Conservation (phyloP, 1,140 invertebrate species). For the Aphaenogaster ashmeadi region DNA sequence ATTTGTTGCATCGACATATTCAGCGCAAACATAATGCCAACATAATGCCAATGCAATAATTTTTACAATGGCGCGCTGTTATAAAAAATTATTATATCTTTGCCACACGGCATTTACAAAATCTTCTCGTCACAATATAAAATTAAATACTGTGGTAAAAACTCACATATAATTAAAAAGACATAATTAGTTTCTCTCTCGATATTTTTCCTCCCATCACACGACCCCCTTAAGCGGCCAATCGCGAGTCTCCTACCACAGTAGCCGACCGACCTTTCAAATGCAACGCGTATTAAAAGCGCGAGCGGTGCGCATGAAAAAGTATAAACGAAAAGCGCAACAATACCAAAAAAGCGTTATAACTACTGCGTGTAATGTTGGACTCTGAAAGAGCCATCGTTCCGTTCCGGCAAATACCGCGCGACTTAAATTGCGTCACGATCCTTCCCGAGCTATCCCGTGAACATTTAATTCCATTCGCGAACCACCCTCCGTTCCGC, state of each 20-base stretch:
- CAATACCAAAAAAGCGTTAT: constrained; percentile 67
- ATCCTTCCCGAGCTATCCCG: constrained; percentile 63
- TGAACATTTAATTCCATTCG: constrained; percentile 71
- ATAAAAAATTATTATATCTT: constrained; percentile 35
- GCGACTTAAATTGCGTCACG: constrained; percentile 76
- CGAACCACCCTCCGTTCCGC: not conserved
- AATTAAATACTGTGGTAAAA: constrained; percentile 49
- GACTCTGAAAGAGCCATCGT: constrained; percentile 73
- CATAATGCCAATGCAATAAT: constrained; percentile 17
- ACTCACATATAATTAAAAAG: constrained; percentile 58
- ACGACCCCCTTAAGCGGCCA: constrained; percentile 53
- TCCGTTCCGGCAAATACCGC: constrained; percentile 69
- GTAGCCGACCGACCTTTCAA: constrained; percentile 49
- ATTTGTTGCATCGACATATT: not conserved
- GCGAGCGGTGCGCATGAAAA: constrained; percentile 63
- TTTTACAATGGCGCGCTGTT: not conserved
- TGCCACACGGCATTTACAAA: constrained; percentile 4
- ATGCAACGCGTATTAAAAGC: constrained; percentile 61
- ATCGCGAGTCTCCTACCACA: constrained; percentile 34
- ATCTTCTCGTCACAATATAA: constrained; percentile 42
- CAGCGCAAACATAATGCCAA: not conserved
- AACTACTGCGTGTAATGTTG: constrained; percentile 69
- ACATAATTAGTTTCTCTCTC: constrained; percentile 61
- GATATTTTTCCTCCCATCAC: constrained; percentile 54
- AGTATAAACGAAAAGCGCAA: constrained; percentile 72